phyloP scores from a whole-genome alignment of 1,140 invertebrate genomes.

The Monomorium pharaonis region DNA sequence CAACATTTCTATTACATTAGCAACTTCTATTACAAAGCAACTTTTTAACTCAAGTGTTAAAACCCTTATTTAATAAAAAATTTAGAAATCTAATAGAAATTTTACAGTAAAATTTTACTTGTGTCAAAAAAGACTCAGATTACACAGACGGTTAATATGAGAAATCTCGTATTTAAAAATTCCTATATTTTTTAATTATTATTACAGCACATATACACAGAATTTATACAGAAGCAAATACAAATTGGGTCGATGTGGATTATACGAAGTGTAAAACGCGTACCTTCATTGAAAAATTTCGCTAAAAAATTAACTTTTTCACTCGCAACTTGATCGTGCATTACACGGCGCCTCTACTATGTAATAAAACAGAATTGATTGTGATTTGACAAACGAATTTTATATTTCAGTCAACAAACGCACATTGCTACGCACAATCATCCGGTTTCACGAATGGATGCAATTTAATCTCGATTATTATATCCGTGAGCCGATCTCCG shows the following conservation, averaged over 20 bases:
- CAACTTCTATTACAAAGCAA: too few species aligned
- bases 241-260: not conserved
- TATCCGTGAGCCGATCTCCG: not conserved
- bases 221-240: not conserved
- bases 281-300: not conserved
- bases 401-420: not conserved
- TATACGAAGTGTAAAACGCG: not conserved
- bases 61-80: too few species aligned
- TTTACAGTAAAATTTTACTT: too few species aligned
- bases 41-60: too few species aligned
- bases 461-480: constrained; percentile 41
- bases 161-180: not conserved
- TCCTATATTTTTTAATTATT: not conserved
- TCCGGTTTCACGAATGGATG: not conserved
- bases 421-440: not conserved
- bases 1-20: too few species aligned
- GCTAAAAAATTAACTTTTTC: constrained; percentile 28
- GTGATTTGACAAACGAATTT: not conserved
- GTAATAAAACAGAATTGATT: constrained; percentile 39
- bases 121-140: too few species aligned
- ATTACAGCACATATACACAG: not conserved
- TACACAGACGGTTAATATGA: not conserved
- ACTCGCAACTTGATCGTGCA: constrained; percentile 10
- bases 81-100: too few species aligned
- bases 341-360: not conserved